A percentile compares a stretch with the other conserved stretches of the same genome.
Evolutionary conservation across 2,113 vertebrate species (phyloP).

Genomic region (Alaudala cheleensis): DNA sequence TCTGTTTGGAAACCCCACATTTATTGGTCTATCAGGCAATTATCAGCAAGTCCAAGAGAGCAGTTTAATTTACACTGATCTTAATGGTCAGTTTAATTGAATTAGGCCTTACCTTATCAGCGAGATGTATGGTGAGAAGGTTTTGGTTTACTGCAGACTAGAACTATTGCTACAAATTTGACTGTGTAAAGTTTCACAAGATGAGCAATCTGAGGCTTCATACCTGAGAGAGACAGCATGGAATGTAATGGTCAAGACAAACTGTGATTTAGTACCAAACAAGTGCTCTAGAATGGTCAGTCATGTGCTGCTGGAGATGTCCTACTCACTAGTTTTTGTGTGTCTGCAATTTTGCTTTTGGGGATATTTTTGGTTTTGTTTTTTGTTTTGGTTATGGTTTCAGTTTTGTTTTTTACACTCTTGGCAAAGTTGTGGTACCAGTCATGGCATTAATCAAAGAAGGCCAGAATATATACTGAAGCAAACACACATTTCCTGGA

Average conservation of each 20-base stretch:
- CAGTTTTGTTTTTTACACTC: background rate
- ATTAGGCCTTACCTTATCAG: slow-evolving; percentile 11
- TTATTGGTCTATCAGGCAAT: background rate
- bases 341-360: background rate
- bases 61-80: background rate
- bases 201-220: background rate
- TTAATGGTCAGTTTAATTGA: slow-evolving; percentile 23
- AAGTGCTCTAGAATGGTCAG: background rate
- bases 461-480: background rate
- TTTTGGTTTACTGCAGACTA: background rate
- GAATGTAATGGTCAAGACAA: background rate
- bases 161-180: background rate
- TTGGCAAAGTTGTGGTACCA: background rate
- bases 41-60: background rate
- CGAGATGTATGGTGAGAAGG: background rate
- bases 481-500: background rate
- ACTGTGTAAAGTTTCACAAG: background rate
- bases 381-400: background rate
- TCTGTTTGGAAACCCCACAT: background rate
- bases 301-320: background rate
- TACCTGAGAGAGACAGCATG: background rate
- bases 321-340: background rate
- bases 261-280: background rate
- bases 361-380: background rate
- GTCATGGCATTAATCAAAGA: background rate